Evolutionary conservation across 2,113 vertebrate species (phyloP).

Genomic region (Sorex araneus): DNA sequence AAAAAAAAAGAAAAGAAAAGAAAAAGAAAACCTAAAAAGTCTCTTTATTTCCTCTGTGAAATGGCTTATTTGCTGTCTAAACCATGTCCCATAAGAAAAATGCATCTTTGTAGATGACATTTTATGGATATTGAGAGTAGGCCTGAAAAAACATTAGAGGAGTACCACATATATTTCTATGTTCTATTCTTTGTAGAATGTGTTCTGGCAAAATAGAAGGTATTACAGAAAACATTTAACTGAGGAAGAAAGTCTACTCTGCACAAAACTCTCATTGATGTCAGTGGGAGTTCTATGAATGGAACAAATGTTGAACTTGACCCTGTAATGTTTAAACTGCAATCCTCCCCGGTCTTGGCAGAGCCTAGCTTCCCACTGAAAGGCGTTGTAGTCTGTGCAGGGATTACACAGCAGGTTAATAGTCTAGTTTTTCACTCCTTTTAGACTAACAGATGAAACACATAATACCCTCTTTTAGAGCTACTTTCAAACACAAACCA

Average conservation of each 20-base stretch:
- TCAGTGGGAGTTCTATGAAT: constrained; percentile 76
- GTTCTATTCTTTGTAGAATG: constrained; percentile 68
- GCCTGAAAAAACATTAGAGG: background rate
- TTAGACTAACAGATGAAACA: constrained; percentile 67
- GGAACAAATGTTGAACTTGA: constrained; percentile 81
- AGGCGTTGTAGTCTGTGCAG: constrained; percentile 55
- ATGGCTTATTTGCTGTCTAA: constrained; percentile 60
- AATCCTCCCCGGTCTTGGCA: constrained; percentile 69
- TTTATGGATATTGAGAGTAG: constrained; percentile 58
- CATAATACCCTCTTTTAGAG: constrained; percentile 69
- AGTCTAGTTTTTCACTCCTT: constrained; percentile 74
- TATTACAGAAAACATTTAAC: constrained; percentile 66
- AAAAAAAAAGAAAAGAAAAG: constrained; percentile 18
- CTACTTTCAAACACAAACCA: constrained; percentile 64
- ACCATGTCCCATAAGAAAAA: constrained; percentile 54
- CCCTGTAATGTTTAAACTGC: constrained; percentile 76
- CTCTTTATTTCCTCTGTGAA: constrained; percentile 26
- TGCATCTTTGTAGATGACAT: constrained; percentile 45
- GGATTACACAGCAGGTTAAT: constrained; percentile 75
- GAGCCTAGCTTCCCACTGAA: constrained; percentile 71
- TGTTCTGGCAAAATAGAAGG: constrained; percentile 66
- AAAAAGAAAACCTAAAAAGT: constrained; percentile 5
- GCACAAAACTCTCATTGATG: constrained; percentile 75
- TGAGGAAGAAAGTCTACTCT: constrained; percentile 66
- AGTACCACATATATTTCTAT: constrained; percentile 58